A percentile compares a stretch with the other conserved stretches of the same genome.
phyloP scores from a whole-genome alignment of 1,140 invertebrate species.

The Tetramorium alpestre region DNA sequence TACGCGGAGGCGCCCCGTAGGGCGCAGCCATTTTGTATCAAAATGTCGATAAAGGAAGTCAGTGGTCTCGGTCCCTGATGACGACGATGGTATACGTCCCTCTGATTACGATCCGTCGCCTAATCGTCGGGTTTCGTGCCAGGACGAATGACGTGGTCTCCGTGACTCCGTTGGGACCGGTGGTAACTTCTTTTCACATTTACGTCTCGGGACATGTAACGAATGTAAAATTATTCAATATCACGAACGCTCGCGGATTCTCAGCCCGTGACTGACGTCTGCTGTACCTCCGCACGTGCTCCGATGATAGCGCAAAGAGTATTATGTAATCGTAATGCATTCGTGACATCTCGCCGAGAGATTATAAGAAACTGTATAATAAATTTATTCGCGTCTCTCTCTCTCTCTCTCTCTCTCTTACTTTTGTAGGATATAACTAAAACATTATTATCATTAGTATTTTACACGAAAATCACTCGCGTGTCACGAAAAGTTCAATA shows the following conservation, averaged over 20 bases:
- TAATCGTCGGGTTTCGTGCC: conserved; percentile 57
- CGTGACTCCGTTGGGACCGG: neutral
- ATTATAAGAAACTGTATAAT: conserved; percentile 3
- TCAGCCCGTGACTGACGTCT: conserved; percentile 1
- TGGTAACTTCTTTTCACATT: conserved; percentile 34
- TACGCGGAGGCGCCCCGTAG: conserved; percentile 84
- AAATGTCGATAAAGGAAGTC: conserved; percentile 86
- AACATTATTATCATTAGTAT: neutral
- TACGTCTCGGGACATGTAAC: neutral
- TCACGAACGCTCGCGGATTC: neutral
- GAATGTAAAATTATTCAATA: conserved; percentile 40
- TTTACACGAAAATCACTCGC: neutral
- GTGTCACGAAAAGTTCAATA: neutral
- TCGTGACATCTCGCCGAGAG: conserved; percentile 4
- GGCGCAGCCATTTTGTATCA: conserved; percentile 86
- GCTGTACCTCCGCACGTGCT: neutral
- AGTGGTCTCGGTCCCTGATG: conserved; percentile 65
- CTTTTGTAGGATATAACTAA: neutral
- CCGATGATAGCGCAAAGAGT: neutral
- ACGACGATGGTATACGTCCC: conserved; percentile 15
- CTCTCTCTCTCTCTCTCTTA: neutral
- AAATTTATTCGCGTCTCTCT: neutral
- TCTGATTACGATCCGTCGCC: conserved; percentile 51
- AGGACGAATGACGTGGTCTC: conserved; percentile 30
- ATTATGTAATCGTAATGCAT: conserved; percentile 25